Percentiles rank a stretch among this genome's conserved stretches.
These are phyloP conservation scores for Lepidurus apus DNA, from an alignment of 1,140 invertebrate species.

Conservation along the genomic window DNA sequence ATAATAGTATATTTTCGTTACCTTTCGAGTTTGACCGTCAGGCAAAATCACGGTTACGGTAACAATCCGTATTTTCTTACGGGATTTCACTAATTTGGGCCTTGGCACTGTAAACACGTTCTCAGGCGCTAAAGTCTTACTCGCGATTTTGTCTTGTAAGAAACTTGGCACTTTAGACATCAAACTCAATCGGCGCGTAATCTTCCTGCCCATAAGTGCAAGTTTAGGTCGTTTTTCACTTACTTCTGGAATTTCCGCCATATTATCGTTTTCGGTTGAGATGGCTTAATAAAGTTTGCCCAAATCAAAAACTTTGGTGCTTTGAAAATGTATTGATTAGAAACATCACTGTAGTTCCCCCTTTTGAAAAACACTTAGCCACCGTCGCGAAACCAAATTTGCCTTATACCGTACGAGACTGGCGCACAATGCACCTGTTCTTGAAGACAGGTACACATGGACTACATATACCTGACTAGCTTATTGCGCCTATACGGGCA, in stretches of 20 bases:
- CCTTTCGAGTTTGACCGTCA: neutral
- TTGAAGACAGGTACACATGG: no score
- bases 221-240: neutral
- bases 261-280: neutral
- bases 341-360: no score
- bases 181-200: conserved; percentile 50
- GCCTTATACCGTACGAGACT: no score
- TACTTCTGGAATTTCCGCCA: neutral
- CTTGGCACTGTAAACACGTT: conserved; percentile 9
- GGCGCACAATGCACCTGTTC: no score
- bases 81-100: conserved; percentile 6
- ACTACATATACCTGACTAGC: no score
- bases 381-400: no score
- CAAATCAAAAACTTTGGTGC: neutral
- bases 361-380: no score
- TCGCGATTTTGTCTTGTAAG: conserved; percentile 40
- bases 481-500: no score
- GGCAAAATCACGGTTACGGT: neutral
- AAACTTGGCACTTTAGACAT: conserved; percentile 50
- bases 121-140: neutral
- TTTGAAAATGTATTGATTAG: neutral
- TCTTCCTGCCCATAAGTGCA: conserved; percentile 43
- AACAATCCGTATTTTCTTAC: conserved; percentile 13
- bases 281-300: neutral
- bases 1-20: neutral